phyloP scores from a whole-genome alignment of 2,888 invertebrate genomes.

The Leptopilina myrica region DNA sequence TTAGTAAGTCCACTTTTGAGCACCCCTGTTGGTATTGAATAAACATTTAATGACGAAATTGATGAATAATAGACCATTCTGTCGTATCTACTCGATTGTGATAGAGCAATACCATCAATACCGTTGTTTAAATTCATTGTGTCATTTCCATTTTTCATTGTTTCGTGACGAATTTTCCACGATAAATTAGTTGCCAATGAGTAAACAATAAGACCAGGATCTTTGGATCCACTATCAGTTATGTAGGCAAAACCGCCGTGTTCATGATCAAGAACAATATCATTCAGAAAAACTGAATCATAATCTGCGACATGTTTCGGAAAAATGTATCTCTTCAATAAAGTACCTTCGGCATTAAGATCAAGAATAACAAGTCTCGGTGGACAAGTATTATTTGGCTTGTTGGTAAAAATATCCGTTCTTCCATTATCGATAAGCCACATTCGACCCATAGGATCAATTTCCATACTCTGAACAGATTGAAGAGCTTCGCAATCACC shows the following conservation, averaged over 20 bases:
- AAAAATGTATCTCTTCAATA: conserved; percentile 79
- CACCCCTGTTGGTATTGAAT: conserved; percentile 81
- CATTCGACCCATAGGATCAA: conserved; percentile 84
- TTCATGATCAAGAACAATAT: conserved; percentile 85
- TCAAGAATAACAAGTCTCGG: conserved; percentile 85
- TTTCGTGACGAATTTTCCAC: conserved; percentile 84
- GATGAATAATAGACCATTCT: conserved; percentile 82
- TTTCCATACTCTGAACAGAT: conserved; percentile 86
- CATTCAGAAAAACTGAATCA: conserved; percentile 82
- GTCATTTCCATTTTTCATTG: conserved; percentile 81
- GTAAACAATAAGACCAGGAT: conserved; percentile 86
- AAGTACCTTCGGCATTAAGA: conserved; percentile 80
- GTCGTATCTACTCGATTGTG: conserved; percentile 76
- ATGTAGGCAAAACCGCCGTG: conserved; percentile 84
- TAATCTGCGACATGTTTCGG: conserved; percentile 80
- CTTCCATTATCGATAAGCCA: conserved; percentile 80
- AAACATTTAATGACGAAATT: conserved; percentile 83
- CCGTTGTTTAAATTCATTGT: conserved; percentile 81
- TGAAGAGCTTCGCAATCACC: conserved; percentile 85
- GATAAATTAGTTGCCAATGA: conserved; percentile 81
- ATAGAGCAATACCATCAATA: conserved; percentile 85
- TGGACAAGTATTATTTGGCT: conserved; percentile 79
- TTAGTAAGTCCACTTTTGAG: conserved; percentile 78
- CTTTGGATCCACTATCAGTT: conserved; percentile 83
- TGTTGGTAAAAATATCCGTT: conserved; percentile 79